A percentile compares a stretch with the other conserved stretches of the same genome.
phyloP scores from a whole-genome alignment of 2,888 invertebrate genomes.

The Acleris emargana region DNA sequence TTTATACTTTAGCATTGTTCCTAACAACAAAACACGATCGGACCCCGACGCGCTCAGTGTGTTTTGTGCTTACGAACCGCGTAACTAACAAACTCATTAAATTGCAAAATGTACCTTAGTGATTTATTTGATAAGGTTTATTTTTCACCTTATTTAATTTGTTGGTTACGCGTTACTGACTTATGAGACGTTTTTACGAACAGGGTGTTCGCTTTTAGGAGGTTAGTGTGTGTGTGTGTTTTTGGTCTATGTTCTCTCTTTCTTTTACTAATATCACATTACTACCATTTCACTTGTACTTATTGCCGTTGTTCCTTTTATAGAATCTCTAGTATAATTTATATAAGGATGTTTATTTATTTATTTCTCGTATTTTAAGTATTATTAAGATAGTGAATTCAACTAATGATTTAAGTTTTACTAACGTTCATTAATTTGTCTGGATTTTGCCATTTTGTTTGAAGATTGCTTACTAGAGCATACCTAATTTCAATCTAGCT shows the following conservation, averaged over 20 bases:
- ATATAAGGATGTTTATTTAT: conserved; percentile 22
- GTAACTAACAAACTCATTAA: too few species aligned
- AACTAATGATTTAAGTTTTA: conserved; percentile 15
- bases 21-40: too few species aligned
- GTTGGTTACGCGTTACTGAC: too few species aligned
- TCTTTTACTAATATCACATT: conserved; percentile 20
- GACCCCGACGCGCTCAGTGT: too few species aligned
- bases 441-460: background rate
- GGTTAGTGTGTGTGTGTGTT: conserved; percentile 18
- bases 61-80: too few species aligned
- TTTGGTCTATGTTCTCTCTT: conserved; percentile 38
- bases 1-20: too few species aligned
- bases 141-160: too few species aligned
- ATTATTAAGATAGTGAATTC: conserved; percentile 32
- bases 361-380: conserved; percentile 32
- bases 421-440: conserved; percentile 37
- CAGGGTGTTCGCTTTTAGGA: background rate
- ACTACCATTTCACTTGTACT: conserved; percentile 14
- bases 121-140: too few species aligned
- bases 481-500: background rate
- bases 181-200: too few species aligned
- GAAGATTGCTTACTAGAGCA: background rate
- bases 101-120: too few species aligned
- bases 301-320: background rate
- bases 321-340: background rate